Percentiles rank a stretch among this genome's conserved stretches.
phyloP scores from a whole-genome alignment of 2,113 vertebrate species.

The Sprattus sprattus region DNA sequence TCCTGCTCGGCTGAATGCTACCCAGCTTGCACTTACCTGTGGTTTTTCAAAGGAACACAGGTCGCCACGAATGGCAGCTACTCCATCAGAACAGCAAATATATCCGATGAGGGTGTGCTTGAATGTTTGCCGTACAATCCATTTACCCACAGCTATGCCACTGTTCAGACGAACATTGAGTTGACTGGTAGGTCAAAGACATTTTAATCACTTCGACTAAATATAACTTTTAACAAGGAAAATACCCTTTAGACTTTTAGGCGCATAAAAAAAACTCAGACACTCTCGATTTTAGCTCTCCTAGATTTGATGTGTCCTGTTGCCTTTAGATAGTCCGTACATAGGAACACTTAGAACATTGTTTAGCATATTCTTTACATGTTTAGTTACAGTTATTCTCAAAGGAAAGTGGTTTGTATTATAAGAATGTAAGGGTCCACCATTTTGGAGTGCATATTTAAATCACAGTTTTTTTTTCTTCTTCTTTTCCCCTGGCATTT shows the following conservation, averaged over 20 bases:
- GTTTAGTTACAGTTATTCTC: neutral
- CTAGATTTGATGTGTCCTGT: neutral
- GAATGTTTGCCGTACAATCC: conserved; percentile 33
- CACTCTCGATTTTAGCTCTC: too few species aligned
- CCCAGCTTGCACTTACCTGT: conserved; percentile 36
- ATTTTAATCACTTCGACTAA: too few species aligned
- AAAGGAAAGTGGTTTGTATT: neutral
- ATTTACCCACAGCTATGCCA: neutral
- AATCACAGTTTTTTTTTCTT: neutral
- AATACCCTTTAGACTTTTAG: too few species aligned
- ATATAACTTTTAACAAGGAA: too few species aligned
- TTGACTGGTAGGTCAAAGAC: conserved; percentile 30
- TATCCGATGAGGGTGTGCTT: conserved; percentile 1
- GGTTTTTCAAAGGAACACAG: conserved; percentile 11
- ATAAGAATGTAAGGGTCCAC: neutral
- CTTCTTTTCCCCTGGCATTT: neutral
- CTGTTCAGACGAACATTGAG: neutral
- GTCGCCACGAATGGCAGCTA: conserved; percentile 18
- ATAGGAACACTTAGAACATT: neutral
- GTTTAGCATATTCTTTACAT: neutral
- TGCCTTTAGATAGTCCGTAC: neutral
- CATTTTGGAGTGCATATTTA: neutral
- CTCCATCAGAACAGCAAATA: conserved; percentile 23
- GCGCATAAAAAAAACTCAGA: too few species aligned
- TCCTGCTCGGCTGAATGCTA: conserved; percentile 17